Conservation (phyloP, 2,797 vertebrate species). For the Gadopsis bispinosus region DNA sequence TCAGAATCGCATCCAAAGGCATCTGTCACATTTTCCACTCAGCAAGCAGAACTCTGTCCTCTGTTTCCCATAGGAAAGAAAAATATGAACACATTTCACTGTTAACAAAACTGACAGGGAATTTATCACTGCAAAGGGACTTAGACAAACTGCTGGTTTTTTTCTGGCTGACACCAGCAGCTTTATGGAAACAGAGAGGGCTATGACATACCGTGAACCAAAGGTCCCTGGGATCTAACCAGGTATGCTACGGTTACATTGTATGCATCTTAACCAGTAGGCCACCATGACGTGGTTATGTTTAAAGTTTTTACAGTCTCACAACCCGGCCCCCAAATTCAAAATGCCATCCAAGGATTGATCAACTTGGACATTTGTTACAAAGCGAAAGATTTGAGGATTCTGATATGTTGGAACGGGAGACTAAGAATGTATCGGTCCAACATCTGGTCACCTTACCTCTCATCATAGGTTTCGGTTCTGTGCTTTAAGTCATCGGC, state of each 20-base stretch:
- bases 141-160: background rate
- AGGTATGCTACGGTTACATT: no score
- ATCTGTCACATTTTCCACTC: conserved; percentile 74
- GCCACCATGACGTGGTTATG: no score
- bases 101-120: conserved; percentile 45
- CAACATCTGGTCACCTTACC: conserved; percentile 1
- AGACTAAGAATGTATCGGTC: background rate
- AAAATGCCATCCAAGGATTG: background rate
- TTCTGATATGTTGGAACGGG: background rate
- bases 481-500: background rate
- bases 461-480: background rate
- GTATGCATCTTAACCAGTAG: no score
- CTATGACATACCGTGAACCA: no score
- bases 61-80: conserved; percentile 37
- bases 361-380: background rate
- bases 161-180: background rate
- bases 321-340: no score
- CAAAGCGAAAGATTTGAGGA: background rate
- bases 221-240: no score
- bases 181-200: no score
- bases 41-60: conserved; percentile 48
- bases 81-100: conserved; percentile 38
- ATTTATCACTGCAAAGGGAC: conserved; percentile 19
- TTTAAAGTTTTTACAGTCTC: background rate
- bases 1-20: conserved; percentile 65